Base-by-base conservation (phyloP, 2,797 vertebrate genomes). In the Alosa sapidissima region DNA sequence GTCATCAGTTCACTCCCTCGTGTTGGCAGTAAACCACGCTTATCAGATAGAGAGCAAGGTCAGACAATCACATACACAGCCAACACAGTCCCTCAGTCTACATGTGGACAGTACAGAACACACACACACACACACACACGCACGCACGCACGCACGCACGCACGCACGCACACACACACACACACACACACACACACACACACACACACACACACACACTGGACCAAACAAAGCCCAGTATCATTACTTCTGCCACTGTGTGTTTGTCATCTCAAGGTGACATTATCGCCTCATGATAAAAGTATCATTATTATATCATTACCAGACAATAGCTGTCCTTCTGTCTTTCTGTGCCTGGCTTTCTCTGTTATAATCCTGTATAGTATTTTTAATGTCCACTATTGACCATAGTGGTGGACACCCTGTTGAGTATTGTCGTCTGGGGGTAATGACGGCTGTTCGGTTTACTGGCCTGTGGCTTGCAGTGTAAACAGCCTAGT, bases 1-100 rank as follows among this genome's bases (percentile, higher is more conserved):
- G 41, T 49, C 14, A 81, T 68, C 58, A 82, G 41, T 36, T 62
- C 81, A 48, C 58, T 81, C 58, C 58, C 47, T 47, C 83, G 45
- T 55, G 60, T 84, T 82, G 84, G 48, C 9, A 81, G 81, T 83
- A 81, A 36, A 41, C 16, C 72, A 81, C 58, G 9, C 58, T 83
- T 81, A 83, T 83, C 82, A 81, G 86, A 85, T 83, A 65, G 55
- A 21, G 72, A 45, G 41, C 33, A 81, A 85, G 72, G 48, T 85
- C 84, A 83, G 65, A 33, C 68, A n/a, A 16, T 47, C 36, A 78
- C 72, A 47, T 45, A 78, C 65, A 13, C 4, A 41, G 65, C 65
- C 33, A 14, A 36, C 36, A 36, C 36, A 47, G 72, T 78, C 41
- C 14, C 33, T 14, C 13, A 36, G 33, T 16, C 28, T 72, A 81